Base-by-base conservation (phyloP, 2,113 vertebrate genomes). In the Hoplias malabaricus region DNA sequence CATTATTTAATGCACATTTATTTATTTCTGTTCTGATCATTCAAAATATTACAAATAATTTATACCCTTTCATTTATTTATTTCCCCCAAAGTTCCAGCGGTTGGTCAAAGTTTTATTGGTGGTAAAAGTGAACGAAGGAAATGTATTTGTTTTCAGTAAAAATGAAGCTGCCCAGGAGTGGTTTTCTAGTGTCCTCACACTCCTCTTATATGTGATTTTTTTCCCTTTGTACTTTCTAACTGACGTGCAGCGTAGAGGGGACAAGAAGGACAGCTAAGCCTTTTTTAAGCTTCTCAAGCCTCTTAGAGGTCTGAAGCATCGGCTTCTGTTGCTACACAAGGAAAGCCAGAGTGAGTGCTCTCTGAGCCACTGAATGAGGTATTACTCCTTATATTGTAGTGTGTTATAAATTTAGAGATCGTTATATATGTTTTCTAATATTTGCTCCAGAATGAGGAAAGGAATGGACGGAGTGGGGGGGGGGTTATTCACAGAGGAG, bases 201-300 rank as follows among this genome's bases (percentile, higher is more conserved):
- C 29, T 75, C 31, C 38, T 77, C 33, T 68, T 21, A 69, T 68
- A 40, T 59, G 5, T 43, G 31, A 40, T 36, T 74, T 61, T 77
- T 73, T 54, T n/a, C n/a, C 78, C 85, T 73, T 81, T 83, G 79
- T 61, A 31, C 29, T 72, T 61, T 68, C 62, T 83, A 86, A 81
- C 83, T 84, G 86, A 87, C 86, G 74, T 89, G 69, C 84, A 84
- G 81, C 77, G 73, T 70, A 84, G 56, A 84, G 88, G 85, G 88
- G 87, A 89, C 80, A 84, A 86, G 84, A 84, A 83, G 82, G 82
- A 78, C 81, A 86, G 84, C 86, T 90, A 90, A 92, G 88, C 90
- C 85, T 88, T 84, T 89, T 88, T 90, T 85, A 88, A 87, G 83
- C 84, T 83, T 87, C 83, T 78, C 85, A 88, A 88, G 84, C 87